These are phyloP conservation scores for Aphelinus atriplicis DNA, from an alignment of 1,140 invertebrate genomes.

Conservation along the genomic window DNA sequence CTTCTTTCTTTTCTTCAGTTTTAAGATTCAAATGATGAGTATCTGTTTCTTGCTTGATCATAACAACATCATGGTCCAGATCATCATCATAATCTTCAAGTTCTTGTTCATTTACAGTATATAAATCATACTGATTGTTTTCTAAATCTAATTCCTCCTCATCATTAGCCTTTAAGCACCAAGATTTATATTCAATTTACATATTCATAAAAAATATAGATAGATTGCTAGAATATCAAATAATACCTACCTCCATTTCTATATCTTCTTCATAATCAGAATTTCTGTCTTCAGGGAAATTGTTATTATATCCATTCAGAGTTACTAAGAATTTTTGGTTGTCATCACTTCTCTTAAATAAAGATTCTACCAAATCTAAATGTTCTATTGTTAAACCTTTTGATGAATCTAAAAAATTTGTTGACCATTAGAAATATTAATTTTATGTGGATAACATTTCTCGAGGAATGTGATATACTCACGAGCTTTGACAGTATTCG, in stretches of 20 bases:
- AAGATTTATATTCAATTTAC: too few relatives aligned
- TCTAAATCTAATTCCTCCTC: neutral
- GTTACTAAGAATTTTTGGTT: constrained; percentile 65
- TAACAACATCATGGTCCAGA: neutral
- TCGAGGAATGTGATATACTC: constrained; percentile 44
- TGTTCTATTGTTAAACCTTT: constrained; percentile 52
- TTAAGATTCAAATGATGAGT: neutral
- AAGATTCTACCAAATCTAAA: constrained; percentile 61
- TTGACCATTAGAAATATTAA: too few relatives aligned
- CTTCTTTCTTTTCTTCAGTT: constrained; percentile 52
- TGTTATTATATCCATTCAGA: constrained; percentile 62
- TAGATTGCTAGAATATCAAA: neutral
- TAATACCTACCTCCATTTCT: constrained; percentile 58
- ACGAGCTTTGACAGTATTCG: constrained; percentile 52
- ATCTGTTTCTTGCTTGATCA: neutral
- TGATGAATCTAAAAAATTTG: constrained; percentile 20
- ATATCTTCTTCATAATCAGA: constrained; percentile 58
- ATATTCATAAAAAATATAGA: neutral
- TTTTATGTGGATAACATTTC: too few relatives aligned
- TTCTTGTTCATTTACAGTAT: neutral
- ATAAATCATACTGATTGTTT: constrained; percentile 11
- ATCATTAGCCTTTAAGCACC: neutral
- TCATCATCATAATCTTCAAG: neutral
- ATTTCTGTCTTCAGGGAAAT: constrained; percentile 51
- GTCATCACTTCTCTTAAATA: constrained; percentile 61